Evolutionary conservation across 2,888 invertebrate genomes (phyloP).

Genomic region (Heliconius charithonia): DNA sequence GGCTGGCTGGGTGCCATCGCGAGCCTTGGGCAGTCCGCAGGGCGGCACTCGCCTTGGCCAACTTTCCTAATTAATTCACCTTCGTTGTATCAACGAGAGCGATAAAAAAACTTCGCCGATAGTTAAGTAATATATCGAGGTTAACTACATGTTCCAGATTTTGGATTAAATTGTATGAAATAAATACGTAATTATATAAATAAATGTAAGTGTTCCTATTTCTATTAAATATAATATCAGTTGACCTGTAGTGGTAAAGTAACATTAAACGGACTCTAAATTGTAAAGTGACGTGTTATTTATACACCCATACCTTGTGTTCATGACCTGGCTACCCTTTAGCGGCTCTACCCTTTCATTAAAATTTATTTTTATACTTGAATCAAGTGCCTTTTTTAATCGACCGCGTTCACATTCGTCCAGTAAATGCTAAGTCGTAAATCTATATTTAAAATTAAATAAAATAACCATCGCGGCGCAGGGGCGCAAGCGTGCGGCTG

Average conservation of each 20-base stretch:
- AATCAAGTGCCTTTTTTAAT: conserved; percentile 14
- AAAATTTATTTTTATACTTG: conserved; percentile 16
- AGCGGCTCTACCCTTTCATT: conserved; percentile 7
- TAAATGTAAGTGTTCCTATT: background rate
- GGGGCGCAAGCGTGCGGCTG: too few relatives aligned
- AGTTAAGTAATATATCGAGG: conserved; percentile 22
- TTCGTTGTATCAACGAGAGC: conserved; percentile 27
- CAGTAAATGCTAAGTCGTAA: conserved; percentile 5
- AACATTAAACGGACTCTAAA: background rate
- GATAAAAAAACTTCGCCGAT: conserved; percentile 34
- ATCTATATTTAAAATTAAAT: background rate
- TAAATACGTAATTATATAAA: background rate
- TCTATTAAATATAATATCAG: background rate
- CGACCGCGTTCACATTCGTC: conserved; percentile 11
- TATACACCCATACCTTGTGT: background rate
- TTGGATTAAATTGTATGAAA: conserved; percentile 1
- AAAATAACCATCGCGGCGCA: too few relatives aligned
- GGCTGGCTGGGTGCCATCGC: conserved; percentile 33
- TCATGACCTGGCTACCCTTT: conserved; percentile 16
- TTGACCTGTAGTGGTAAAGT: too few relatives aligned
- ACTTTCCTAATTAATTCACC: conserved; percentile 35
- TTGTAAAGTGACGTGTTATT: background rate
- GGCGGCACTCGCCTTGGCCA: conserved; percentile 35
- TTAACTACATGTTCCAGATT: conserved; percentile 20
- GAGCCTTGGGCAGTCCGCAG: conserved; percentile 29